phyloP scores from a whole-genome alignment of 2,113 vertebrate species.

The Oryzias curvinotus region DNA sequence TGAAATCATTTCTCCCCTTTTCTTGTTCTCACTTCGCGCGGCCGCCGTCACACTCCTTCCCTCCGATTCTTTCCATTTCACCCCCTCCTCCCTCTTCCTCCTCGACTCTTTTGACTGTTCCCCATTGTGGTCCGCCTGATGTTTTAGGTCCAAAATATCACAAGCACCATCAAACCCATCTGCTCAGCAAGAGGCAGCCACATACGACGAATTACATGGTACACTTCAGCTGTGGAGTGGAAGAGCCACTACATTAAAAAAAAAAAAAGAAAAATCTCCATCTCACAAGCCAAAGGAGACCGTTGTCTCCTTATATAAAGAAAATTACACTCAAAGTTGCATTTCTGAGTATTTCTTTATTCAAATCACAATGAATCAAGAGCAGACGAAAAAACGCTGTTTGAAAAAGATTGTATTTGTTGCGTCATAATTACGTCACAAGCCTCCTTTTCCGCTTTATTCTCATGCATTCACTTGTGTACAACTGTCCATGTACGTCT shows the following conservation, averaged over 20 bases:
- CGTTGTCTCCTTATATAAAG: too few species aligned
- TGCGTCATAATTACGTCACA: too few species aligned
- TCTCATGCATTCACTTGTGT: too few species aligned
- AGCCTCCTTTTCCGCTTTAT: too few species aligned
- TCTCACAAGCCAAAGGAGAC: neutral
- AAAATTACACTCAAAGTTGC: too few species aligned
- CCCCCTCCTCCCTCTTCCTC: conserved; percentile 20
- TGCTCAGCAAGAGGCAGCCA: conserved; percentile 45
- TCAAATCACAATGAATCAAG: too few species aligned
- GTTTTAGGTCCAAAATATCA: conserved; percentile 51
- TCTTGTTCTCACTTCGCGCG: conserved; percentile 43
- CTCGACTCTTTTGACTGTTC: conserved; percentile 36
- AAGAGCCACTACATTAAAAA: conserved; percentile 1
- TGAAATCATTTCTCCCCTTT: conserved; percentile 50
- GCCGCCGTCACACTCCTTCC: conserved; percentile 38
- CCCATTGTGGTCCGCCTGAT: conserved; percentile 26
- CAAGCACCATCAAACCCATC: conserved; percentile 56
- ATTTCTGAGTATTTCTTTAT: too few species aligned
- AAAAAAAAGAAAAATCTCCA: conserved; percentile 1
- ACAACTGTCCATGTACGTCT: too few species aligned
- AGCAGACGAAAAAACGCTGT: too few species aligned
- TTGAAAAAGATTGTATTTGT: too few species aligned
- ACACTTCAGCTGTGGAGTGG: conserved; percentile 31
- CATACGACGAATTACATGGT: conserved; percentile 53
- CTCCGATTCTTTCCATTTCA: conserved; percentile 54